Evolutionary conservation across 2,797 vertebrate species (phyloP).

Genomic region (Hemitrygon akajei): DNA sequence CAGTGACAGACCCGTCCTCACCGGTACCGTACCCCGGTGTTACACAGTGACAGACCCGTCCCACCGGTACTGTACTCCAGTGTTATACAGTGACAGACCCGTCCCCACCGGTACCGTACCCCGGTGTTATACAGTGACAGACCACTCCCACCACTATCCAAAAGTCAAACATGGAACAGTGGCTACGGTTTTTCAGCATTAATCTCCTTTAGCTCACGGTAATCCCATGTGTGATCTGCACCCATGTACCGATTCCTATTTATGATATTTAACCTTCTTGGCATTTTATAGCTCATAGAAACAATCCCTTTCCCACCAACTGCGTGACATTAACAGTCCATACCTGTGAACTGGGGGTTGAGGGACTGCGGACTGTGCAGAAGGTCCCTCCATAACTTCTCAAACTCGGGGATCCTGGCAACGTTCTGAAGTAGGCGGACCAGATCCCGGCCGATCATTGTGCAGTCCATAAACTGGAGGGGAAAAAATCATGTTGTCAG

Average conservation of each 20-base stretch:
- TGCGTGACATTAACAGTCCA: not conserved
- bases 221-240: not conserved
- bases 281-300: not conserved
- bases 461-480: constrained; percentile 84
- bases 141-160: no score
- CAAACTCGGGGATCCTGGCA: constrained; percentile 87
- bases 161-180: no score
- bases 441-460: constrained; percentile 90
- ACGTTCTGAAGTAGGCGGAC: constrained; percentile 89
- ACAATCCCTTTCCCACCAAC: not conserved
- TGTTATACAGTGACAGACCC: no score
- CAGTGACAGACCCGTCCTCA: no score
- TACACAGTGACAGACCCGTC: no score
- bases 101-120: no score
- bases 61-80: no score
- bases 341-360: constrained; percentile 79
- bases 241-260: not conserved
- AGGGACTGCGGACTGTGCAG: constrained; percentile 83
- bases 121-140: no score
- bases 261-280: not conserved
- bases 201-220: not conserved
- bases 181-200: not conserved
- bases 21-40: no score
- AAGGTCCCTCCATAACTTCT: constrained; percentile 86
- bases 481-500: not conserved